These are phyloP conservation scores for Hydropotes inermis DNA, from an alignment of 2,113 vertebrate genomes.

Conservation along the genomic window DNA sequence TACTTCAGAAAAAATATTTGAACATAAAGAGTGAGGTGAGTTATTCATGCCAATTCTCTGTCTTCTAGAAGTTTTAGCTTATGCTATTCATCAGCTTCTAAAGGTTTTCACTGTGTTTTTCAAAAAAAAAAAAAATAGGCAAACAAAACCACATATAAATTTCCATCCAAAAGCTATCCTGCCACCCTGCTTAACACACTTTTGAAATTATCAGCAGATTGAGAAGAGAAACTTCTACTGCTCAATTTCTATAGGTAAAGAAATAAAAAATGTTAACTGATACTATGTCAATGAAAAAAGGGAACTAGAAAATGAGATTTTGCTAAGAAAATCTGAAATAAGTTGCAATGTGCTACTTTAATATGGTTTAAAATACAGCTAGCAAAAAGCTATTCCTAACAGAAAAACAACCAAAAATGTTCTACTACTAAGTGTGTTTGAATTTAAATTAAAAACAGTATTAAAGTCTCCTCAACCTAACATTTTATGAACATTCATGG, in stretches of 20 bases:
- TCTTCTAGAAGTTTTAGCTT: background rate
- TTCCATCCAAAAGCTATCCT: background rate
- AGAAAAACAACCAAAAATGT: background rate
- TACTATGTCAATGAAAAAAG: slow-evolving; percentile 22
- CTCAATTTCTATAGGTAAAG: slow-evolving; percentile 33
- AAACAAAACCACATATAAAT: background rate
- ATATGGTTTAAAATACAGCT: slow-evolving; percentile 33
- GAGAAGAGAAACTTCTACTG: slow-evolving; percentile 22
- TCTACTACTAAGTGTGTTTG: background rate
- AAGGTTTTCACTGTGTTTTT: background rate
- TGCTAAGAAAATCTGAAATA: slow-evolving; percentile 61
- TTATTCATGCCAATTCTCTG: background rate
- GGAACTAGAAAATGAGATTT: slow-evolving; percentile 63
- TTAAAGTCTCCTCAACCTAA: background rate
- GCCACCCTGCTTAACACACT: background rate
- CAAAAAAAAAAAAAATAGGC: background rate
- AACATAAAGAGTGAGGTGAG: background rate
- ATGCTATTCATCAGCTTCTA: background rate
- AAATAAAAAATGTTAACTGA: slow-evolving; percentile 53
- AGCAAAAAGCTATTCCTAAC: slow-evolving; percentile 11
- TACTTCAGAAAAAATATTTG: background rate
- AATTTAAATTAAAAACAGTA: background rate
- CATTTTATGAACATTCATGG: background rate
- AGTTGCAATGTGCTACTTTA: slow-evolving; percentile 55
- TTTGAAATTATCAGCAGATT: background rate